Evolutionary conservation across 1,140 invertebrate genomes (phyloP), one percentile per base, ranked within the genome.

Genomic region (Drosophila subpulchrella): DNA sequence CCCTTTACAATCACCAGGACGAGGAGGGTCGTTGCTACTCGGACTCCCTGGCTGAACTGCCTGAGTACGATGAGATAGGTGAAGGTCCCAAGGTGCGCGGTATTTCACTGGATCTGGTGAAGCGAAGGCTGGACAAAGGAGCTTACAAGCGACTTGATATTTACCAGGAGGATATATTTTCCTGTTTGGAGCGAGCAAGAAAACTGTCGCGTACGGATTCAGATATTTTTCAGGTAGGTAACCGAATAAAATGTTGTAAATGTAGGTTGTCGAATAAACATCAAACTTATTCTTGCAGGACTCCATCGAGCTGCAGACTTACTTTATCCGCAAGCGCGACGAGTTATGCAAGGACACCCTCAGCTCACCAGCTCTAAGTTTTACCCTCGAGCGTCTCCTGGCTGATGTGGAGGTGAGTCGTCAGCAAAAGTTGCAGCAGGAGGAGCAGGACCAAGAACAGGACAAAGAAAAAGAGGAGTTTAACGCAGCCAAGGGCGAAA

Each of bases 141-240:
- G 94, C 97, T 13, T 99, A 99, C 91, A 96, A 97, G 76, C 94
- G 99, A 24, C 92, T 99, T 34, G 98, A 99, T 93, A 94, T 96
- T 50, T 99, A 99, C 92, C 99, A 99, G 93, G 97, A 98, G 88
- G 98, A 99, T 91, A 95, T 99, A 80, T 99, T 99, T 92, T 95
- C 96, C 8, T 97, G 98, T 77, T 95, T 99, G 92, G 97, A 99
- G 86, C 93, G 97, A 86, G 98, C 98, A 0, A 94, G 98, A 8
- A 95, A 95, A 65, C 92, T 98, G 3, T 97, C 97, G 0, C 94
- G 97, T 5, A 97, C 97, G 0, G 98, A 99, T 93, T 99, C 98
- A 1, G 96, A 98, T 93, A 95, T 98, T 11, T 98, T 99, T 94
- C 73, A 75, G 67, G 67, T 71, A 2, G 20, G 42, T 47, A 44